Evolutionary conservation across 2,888 invertebrate species (phyloP).

Genomic region (Rotaria magnacalcarata): DNA sequence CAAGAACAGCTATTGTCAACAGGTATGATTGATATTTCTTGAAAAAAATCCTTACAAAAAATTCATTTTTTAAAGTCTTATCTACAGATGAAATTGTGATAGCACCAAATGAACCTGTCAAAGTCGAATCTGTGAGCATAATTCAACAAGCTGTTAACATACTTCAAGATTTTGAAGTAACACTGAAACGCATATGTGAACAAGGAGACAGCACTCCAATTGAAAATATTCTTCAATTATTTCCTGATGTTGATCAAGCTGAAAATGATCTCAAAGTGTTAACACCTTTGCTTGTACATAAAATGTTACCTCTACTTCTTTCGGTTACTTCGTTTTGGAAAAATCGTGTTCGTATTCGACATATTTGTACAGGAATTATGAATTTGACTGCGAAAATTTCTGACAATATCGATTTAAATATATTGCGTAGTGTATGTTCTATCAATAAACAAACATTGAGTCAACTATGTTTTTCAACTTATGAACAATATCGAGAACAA

Average conservation of each 20-base stretch:
- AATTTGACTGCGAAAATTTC: neutral
- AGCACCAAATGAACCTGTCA: too few species aligned
- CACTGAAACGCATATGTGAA: neutral
- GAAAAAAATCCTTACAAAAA: too few species aligned
- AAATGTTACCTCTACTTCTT: neutral
- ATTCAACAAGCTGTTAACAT: too few species aligned
- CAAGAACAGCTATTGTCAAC: too few species aligned
- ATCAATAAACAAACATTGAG: neutral
- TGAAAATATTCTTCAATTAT: neutral
- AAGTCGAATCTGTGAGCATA: too few species aligned
- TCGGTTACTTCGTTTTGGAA: neutral
- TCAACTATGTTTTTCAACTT: neutral
- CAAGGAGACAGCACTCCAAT: neutral
- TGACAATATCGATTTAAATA: neutral
- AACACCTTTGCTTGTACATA: neutral
- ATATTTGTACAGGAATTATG: neutral
- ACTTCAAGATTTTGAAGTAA: too few species aligned
- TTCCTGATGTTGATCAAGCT: neutral
- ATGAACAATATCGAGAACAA: neutral
- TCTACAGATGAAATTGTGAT: too few species aligned
- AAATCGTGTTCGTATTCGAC: neutral
- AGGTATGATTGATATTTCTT: too few species aligned
- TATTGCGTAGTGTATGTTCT: neutral
- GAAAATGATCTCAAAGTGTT: neutral
- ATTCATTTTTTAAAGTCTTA: too few species aligned